Percentiles rank a stretch among this genome's conserved stretches.
Evolutionary conservation across 1,140 invertebrate species (phyloP).

Genomic region (Parasteatoda tepidariorum): DNA sequence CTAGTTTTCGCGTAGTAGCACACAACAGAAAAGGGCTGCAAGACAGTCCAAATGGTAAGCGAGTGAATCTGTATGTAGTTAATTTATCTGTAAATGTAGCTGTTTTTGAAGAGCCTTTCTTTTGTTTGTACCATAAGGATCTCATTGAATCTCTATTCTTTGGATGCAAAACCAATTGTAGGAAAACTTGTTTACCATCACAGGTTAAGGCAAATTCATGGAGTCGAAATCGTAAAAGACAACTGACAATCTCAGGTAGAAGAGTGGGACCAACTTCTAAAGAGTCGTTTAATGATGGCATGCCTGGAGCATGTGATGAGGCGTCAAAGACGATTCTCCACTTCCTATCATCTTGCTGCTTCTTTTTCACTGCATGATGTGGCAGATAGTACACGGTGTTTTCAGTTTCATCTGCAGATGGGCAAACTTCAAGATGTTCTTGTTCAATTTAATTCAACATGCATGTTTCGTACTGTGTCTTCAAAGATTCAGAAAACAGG

Average conservation of each 20-base stretch:
- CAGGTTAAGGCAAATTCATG: background rate
- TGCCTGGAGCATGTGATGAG: slow-evolving; percentile 22
- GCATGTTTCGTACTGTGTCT: too few species aligned
- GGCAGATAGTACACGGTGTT: slow-evolving; percentile 11
- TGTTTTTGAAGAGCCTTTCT: background rate
- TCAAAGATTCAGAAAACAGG: too few species aligned
- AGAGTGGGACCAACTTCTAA: slow-evolving; percentile 30
- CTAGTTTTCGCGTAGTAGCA: slow-evolving; percentile 27
- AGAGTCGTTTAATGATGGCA: slow-evolving; percentile 34
- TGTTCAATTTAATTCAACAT: background rate
- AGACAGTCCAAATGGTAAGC: slow-evolving; percentile 16
- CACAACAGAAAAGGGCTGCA: slow-evolving; percentile 42
- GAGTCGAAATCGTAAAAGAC: slow-evolving; percentile 6
- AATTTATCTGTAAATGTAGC: background rate
- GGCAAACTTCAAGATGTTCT: too few species aligned
- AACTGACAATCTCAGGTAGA: background rate
- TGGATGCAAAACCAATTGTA: slow-evolving; percentile 22
- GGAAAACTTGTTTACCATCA: slow-evolving; percentile 28
- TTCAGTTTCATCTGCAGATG: too few species aligned
- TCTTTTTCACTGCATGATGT: slow-evolving; percentile 39
- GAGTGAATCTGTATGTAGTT: slow-evolving; percentile 10
- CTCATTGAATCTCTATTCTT: slow-evolving; percentile 12
- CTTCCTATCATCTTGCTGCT: background rate
- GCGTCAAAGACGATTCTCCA: slow-evolving; percentile 34
- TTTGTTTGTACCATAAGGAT: background rate